These are phyloP conservation scores for Helobdella robusta DNA, from an alignment of 2,888 invertebrate genomes.

Conservation along the genomic window DNA sequence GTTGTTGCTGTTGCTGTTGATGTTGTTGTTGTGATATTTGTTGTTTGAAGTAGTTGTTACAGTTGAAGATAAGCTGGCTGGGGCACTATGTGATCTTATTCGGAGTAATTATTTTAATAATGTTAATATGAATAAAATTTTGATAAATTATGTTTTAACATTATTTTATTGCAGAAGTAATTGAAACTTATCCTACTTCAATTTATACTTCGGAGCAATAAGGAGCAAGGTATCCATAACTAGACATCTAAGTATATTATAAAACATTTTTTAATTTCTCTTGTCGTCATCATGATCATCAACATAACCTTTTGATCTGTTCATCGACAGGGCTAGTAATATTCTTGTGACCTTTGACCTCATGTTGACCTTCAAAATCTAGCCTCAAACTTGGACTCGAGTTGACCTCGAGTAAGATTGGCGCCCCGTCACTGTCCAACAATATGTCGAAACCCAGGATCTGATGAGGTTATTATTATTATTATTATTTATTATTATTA, in stretches of 20 bases:
- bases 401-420: slow-evolving; percentile 52
- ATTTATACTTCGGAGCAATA: slow-evolving; percentile 40
- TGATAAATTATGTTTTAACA: not conserved
- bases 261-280: no score
- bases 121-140: not conserved
- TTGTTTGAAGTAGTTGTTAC: no score
- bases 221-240: slow-evolving; percentile 50
- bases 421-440: slow-evolving; percentile 47
- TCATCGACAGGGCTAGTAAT: slow-evolving; percentile 45
- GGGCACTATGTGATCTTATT: no score
- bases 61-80: no score
- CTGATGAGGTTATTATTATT: slow-evolving; percentile 37
- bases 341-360: slow-evolving; percentile 41
- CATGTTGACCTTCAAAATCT: slow-evolving; percentile 46
- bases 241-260: no score
- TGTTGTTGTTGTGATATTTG: no score
- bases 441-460: slow-evolving; percentile 53
- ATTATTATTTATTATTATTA: no score
- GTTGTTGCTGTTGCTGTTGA: no score
- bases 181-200: not conserved
- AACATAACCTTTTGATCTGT: slow-evolving; percentile 51
- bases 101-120: not conserved
- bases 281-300: no score
- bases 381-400: slow-evolving; percentile 52
- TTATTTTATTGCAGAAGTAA: not conserved